Conservation (phyloP, 1,140 invertebrate species). For the Atta colombica region DNA sequence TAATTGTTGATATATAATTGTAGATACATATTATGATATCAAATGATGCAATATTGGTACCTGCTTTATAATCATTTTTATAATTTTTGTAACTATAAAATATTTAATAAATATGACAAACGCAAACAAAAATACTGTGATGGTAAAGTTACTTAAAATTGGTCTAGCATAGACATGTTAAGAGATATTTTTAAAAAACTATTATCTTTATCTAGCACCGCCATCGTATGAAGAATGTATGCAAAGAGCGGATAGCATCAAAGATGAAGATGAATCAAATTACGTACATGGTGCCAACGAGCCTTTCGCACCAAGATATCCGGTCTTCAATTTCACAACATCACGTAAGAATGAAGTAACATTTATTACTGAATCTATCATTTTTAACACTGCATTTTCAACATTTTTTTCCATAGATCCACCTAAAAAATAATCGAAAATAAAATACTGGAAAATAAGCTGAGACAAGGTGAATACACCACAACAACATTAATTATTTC, state of each 20-base stretch:
- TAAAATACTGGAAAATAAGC: not conserved
- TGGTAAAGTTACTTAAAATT: too few relatives aligned
- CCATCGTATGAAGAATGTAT: slow-evolving; percentile 76
- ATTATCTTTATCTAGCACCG: slow-evolving; percentile 64
- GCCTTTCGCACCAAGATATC: slow-evolving; percentile 69
- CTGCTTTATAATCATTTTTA: too few relatives aligned
- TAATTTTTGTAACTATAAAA: too few relatives aligned
- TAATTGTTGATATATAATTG: too few relatives aligned
- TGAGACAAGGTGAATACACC: not conserved
- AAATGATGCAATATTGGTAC: too few relatives aligned
- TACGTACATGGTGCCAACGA: slow-evolving; percentile 53
- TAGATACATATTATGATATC: too few relatives aligned
- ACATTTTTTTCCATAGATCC: slow-evolving; percentile 15
- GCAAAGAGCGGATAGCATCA: slow-evolving; percentile 52
- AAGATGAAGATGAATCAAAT: slow-evolving; percentile 60
- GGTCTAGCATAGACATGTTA: not conserved
- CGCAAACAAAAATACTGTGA: too few relatives aligned
- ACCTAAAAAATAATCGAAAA: slow-evolving; percentile 1
- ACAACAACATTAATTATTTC: not conserved
- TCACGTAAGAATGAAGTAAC: slow-evolving; percentile 43
- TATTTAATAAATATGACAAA: too few relatives aligned
- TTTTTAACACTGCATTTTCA: not conserved
- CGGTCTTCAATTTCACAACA: slow-evolving; percentile 66
- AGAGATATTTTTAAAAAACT: not conserved
- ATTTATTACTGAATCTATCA: slow-evolving; percentile 1